A percentile compares a stretch with the other conserved stretches of the same genome.
Evolutionary conservation across 2,797 vertebrate genomes (phyloP).

Genomic region (Sebastiscus tertius): DNA sequence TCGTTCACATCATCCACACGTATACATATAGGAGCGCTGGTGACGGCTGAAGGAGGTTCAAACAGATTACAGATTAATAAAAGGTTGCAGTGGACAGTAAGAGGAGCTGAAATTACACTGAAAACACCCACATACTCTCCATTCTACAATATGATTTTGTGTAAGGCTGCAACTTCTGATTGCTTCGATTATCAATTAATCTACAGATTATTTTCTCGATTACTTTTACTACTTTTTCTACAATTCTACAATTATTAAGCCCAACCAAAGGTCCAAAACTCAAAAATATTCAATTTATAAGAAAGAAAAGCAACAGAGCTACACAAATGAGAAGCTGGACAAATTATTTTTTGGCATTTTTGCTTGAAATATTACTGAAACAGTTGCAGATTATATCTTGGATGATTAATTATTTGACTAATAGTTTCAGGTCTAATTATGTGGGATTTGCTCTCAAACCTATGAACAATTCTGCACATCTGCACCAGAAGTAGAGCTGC

Average conservation of each 20-base stretch:
- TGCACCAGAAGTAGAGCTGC: not conserved
- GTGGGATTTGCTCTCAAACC: not conserved
- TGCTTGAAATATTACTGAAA: not conserved
- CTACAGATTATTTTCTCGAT: not conserved
- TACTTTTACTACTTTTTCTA: not conserved
- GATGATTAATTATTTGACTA: fast-evolving
- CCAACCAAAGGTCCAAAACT: not conserved
- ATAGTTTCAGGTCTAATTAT: not conserved
- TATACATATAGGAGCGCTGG: conserved; percentile 86
- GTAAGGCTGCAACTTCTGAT: not conserved
- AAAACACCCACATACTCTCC: not conserved
- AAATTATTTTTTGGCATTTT: not conserved
- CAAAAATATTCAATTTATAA: not conserved
- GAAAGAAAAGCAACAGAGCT: not conserved
- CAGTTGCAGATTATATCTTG: not conserved
- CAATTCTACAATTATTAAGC: too few species aligned
- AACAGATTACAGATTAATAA: not conserved
- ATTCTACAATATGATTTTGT: not conserved
- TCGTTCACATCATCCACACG: conserved; percentile 88
- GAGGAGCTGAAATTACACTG: not conserved
- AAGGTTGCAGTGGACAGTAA: not conserved
- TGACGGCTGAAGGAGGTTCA: conserved; percentile 79
- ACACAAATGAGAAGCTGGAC: not conserved
- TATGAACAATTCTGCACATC: not conserved
- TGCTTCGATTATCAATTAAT: not conserved